Evolutionary conservation across 2,888 invertebrate genomes (phyloP), one percentile per base, ranked within the genome.

Genomic region (Zhuqinia jingwanae): DNA sequence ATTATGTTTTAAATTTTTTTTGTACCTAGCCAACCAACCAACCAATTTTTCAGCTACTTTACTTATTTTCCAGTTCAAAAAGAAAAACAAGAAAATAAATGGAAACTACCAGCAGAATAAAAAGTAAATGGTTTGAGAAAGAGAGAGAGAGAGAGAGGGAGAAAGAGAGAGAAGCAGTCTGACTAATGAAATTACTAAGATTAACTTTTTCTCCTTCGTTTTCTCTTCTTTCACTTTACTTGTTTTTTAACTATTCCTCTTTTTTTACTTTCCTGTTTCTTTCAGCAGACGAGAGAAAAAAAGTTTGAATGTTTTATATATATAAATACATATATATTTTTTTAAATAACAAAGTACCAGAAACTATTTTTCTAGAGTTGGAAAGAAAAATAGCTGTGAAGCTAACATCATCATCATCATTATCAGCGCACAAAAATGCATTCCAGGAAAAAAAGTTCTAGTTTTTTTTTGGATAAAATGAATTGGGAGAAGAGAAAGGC

Each of bases 121-220:
- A 30, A 13, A 68, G 20, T 22, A 58, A 58, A 58, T 58, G 17
- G 58, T 1, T 22, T n/a, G 50, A 13, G 65, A 22, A 68, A 70
- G 47, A 17, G 45, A 50, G n/a, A 50, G 13, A 50, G 36, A 65
- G 36, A 65, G 36, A 30, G n/a, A 73, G 22, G 50, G 63, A 56
- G 82, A 60, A 53, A n/a, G n/a, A 83, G 75, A 65, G 53, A 15
- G 63, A 65, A 45, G 65, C 53, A 75, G 58, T 50, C 58, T 42
- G 77, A 68, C 84, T 84, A 84, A 84, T 84, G 84, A 84, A 84
- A 84, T 84, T 84, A 84, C 77, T 42, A 53, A 84, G 84, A 84
- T 84, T 84, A 84, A 84, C 50, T 84, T 84, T 80, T 77, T 27
- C 60, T 22, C 65, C 58, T 47, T 17, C 53, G 6, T 53, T n/a